phyloP scores from a whole-genome alignment of 2,888 invertebrate species.

The Epinotia nisella region DNA sequence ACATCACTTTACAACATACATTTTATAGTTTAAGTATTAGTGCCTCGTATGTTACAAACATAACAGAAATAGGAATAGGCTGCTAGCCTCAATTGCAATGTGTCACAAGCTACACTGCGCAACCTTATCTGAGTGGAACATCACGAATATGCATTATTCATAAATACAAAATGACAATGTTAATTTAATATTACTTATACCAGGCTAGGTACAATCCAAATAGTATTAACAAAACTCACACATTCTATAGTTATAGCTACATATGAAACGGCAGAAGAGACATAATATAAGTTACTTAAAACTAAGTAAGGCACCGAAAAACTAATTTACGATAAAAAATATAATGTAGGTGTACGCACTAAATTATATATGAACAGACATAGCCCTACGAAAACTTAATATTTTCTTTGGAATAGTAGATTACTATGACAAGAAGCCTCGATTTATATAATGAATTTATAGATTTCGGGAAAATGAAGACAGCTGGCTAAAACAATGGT shows the following conservation, averaged over 20 bases:
- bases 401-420: constrained; percentile 44
- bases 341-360: constrained; percentile 26
- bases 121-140: constrained; percentile 13
- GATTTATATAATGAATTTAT: constrained; percentile 23
- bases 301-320: constrained; percentile 37
- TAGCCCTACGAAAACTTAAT: constrained; percentile 36
- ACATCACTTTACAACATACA: constrained; percentile 43
- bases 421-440: constrained; percentile 41
- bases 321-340: constrained; percentile 34
- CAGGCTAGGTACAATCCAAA: constrained; percentile 29
- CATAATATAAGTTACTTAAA: constrained; percentile 43
- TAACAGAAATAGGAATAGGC: constrained; percentile 45
- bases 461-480: constrained; percentile 17
- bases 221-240: constrained; percentile 31
- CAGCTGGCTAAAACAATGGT: constrained; percentile 2
- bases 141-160: constrained; percentile 19
- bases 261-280: constrained; percentile 35
- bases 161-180: constrained; percentile 8
- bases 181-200: constrained; percentile 21
- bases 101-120: constrained; percentile 2
- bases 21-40: constrained; percentile 70
- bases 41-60: constrained; percentile 61
- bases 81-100: constrained; percentile 30
- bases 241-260: constrained; percentile 26
- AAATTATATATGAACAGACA: constrained; percentile 36